Base-by-base conservation (phyloP, 2,888 invertebrate species). In the Melanostoma mellinum region DNA sequence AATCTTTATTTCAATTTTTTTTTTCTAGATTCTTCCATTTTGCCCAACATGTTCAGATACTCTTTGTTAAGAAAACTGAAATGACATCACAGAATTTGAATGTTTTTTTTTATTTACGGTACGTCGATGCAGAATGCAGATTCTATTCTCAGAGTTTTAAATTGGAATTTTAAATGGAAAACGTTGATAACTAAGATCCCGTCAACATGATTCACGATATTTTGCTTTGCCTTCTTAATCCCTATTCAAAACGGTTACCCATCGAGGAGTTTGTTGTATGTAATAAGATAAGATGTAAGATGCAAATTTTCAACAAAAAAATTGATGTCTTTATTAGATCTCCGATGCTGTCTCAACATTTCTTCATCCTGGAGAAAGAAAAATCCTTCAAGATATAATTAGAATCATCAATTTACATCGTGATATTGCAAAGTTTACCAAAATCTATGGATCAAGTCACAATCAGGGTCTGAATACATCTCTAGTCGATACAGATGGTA, bases 311-410 rank as follows among this genome's bases (percentile, higher is more conserved):
- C 20, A 1, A 20, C 9, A 9, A 30, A 61, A 38, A 20, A 6
- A 42, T n/a, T 60, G 9, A 9, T 35, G 6, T 3, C 1, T 35
- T 72, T 60, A 9, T 50, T 65, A 90, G 90, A 72, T 86, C 10
- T 86, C 88, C 0, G 87, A 89, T 53, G 87, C 87, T 5, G 87
- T 88, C 0, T 86, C 88, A 0, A 78, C 85, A 55, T 91, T 90
- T 84, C 80, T 91, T 30, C 91, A 95, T 90, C 94, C 95, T 65
- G 94, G 94, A 9, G 96, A 96, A 91, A 91, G 91, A 84, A 93
- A 92, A 84, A 90, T 94, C 69, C 93, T 93, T 82, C 90, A 92
- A 65, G 93, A 94, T 86, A 95, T 96, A 86, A 91, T 94, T 72
- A 91, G 92, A 2, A 93, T 95, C 80, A 94, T 94, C 1, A 92